Percentiles rank a stretch among this genome's conserved stretches.
phyloP scores from a whole-genome alignment of 2,888 invertebrate genomes.

The Ormyrus labotus region DNA sequence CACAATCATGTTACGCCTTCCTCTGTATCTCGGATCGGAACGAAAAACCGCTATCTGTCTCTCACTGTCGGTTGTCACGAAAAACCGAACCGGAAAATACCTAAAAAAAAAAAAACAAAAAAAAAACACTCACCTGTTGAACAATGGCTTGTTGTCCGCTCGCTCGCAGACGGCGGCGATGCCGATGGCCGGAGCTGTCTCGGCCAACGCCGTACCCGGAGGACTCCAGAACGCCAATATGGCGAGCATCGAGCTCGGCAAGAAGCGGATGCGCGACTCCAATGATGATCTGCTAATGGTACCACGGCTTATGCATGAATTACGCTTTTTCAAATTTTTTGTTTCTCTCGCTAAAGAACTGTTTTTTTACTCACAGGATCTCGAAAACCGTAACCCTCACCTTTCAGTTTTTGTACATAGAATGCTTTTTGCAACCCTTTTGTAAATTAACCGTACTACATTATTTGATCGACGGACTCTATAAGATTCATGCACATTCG shows the following conservation, averaged over 20 bases:
- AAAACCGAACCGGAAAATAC: slow-evolving; percentile 6
- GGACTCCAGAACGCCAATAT: slow-evolving; percentile 83
- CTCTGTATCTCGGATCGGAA: slow-evolving; percentile 27
- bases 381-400: slow-evolving; percentile 22
- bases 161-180: slow-evolving; percentile 72
- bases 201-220: slow-evolving; percentile 78
- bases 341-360: slow-evolving; percentile 4
- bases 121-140: slow-evolving; percentile 29
- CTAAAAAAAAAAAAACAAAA: slow-evolving; percentile 14
- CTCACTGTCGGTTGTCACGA: slow-evolving; percentile 9
- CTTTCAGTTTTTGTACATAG: not conserved
- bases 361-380: not conserved
- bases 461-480: not conserved
- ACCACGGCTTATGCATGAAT: slow-evolving; percentile 80
- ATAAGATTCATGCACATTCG: not conserved
- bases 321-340: slow-evolving; percentile 51
- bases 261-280: slow-evolving; percentile 94
- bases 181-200: slow-evolving; percentile 74
- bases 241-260: slow-evolving; percentile 91
- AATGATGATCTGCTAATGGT: slow-evolving; percentile 96
- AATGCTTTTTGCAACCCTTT: not conserved
- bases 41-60: slow-evolving; percentile 39
- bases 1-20: slow-evolving; percentile 42
- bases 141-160: slow-evolving; percentile 49
- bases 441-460: not conserved